A percentile compares a stretch with the other conserved stretches of the same genome.
Evolutionary conservation across 37 sponge, comb jelly and placozoan genomes (phyloP).

Genomic region (Petrosia ficiformis): DNA sequence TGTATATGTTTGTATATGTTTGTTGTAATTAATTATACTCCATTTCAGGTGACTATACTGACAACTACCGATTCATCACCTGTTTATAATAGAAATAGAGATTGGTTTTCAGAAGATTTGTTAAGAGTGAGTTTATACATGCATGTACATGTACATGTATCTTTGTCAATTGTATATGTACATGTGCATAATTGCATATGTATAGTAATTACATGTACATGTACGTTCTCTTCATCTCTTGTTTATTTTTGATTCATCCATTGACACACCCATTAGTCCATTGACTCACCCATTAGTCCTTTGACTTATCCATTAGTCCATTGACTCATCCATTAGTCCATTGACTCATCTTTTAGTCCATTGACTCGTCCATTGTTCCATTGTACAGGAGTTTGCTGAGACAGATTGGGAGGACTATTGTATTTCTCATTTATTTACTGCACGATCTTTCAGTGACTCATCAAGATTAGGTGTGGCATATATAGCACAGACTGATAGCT

Average conservation of each 20-base stretch:
- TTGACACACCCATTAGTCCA: constrained; percentile 21
- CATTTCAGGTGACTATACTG: neutral
- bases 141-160: no score
- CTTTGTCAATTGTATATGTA: no score
- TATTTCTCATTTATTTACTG: constrained; percentile 76
- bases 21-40: no score
- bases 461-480: constrained; percentile 76
- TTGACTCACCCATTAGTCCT: neutral
- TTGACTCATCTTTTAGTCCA: neutral
- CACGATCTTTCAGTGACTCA: constrained; percentile 31
- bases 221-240: neutral
- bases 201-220: no score
- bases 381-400: constrained; percentile 24
- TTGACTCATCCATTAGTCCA: neutral
- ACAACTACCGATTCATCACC: neutral
- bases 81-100: neutral
- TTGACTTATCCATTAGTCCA: neutral
- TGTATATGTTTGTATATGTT: neutral
- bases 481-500: constrained; percentile 40
- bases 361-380: neutral
- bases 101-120: neutral
- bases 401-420: constrained; percentile 60
- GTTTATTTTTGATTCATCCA: neutral
- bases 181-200: no score
- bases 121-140: constrained; percentile 1